Conservation (phyloP, 2,888 invertebrate genomes). For the Sesia bembeciformis region DNA sequence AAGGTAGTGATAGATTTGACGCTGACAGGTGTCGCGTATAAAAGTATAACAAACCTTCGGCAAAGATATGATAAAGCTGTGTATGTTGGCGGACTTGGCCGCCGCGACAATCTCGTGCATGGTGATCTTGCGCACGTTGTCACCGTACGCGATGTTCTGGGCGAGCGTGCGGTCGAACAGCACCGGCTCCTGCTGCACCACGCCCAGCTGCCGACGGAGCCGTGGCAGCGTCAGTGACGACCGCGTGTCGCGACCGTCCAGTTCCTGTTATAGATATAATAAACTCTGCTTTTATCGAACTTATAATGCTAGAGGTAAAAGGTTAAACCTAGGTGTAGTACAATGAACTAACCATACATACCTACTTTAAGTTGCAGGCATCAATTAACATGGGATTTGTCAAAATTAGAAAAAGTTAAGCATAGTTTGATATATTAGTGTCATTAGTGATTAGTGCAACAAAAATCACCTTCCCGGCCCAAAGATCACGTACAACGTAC, state of each 20-base stretch:
- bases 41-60: constrained; percentile 68
- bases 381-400: too few species aligned
- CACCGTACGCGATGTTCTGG: constrained; percentile 92
- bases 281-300: background rate
- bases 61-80: constrained; percentile 81
- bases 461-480: too few species aligned
- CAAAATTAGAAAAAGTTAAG: too few species aligned
- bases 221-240: constrained; percentile 76
- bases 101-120: constrained; percentile 84
- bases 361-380: background rate
- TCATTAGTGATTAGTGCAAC: too few species aligned
- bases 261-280: constrained; percentile 29
- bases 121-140: constrained; percentile 78
- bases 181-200: constrained; percentile 90
- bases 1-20: background rate
- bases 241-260: constrained; percentile 75
- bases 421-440: too few species aligned
- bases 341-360: background rate
- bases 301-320: background rate
- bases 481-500: too few species aligned
- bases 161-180: constrained; percentile 87
- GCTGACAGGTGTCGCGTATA: background rate
- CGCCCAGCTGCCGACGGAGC: constrained; percentile 82
- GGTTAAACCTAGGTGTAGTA: background rate
- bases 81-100: constrained; percentile 86